Evolutionary conservation across 1,140 invertebrate species (phyloP).

Genomic region (Brachionus rubens): DNA sequence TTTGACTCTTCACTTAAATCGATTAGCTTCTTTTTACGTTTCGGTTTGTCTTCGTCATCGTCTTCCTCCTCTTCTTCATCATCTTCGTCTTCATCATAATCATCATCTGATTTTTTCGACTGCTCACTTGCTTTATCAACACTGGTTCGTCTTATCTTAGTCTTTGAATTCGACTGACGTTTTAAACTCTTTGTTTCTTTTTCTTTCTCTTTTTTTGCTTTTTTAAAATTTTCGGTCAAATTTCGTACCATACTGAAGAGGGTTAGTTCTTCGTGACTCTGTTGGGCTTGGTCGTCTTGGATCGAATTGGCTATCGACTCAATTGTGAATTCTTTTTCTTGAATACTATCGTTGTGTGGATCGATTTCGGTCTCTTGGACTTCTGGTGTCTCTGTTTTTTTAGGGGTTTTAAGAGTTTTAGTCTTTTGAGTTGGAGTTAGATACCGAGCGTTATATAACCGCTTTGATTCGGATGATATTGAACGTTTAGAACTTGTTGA

Average conservation of each 20-base stretch:
- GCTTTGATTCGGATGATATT: background rate
- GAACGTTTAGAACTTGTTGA: constrained; percentile 7
- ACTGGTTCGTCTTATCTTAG: constrained; percentile 4
- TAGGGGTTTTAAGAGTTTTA: background rate
- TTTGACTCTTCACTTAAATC: background rate
- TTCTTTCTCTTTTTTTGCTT: constrained; percentile 40
- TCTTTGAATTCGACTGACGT: background rate
- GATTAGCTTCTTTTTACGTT: background rate
- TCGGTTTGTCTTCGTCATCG: background rate
- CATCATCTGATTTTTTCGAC: background rate
- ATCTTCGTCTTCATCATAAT: background rate
- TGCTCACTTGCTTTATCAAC: background rate
- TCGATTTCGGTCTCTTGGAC: background rate
- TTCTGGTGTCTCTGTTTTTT: background rate
- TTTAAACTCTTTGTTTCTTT: background rate
- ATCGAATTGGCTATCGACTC: background rate
- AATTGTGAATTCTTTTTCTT: background rate
- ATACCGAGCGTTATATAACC: background rate
- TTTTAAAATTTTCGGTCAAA: constrained; percentile 22
- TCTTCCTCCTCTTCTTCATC: background rate
- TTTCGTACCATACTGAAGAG: constrained; percentile 11
- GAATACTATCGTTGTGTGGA: background rate
- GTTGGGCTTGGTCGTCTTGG: background rate
- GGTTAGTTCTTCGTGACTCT: constrained; percentile 1
- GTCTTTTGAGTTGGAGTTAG: background rate